Conservation (phyloP, 2,113 vertebrate species). For the Psittacula cyanocephala region DNA sequence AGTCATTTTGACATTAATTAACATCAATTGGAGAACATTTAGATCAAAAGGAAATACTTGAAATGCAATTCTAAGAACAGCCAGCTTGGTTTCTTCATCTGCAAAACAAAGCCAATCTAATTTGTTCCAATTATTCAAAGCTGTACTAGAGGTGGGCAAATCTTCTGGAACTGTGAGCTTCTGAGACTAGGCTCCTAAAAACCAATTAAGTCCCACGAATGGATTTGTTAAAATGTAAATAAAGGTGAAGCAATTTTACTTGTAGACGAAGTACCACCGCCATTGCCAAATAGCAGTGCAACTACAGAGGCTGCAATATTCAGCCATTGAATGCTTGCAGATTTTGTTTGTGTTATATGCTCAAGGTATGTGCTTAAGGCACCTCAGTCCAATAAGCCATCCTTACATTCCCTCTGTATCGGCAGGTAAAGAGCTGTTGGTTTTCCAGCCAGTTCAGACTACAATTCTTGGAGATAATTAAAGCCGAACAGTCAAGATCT, state of each 20-base stretch:
- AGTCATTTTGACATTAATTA: conserved; percentile 68
- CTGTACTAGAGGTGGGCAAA: neutral
- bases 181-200: neutral
- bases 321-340: neutral
- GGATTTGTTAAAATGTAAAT: neutral
- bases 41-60: conserved; percentile 67
- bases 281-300: neutral
- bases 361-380: neutral
- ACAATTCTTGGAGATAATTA: neutral
- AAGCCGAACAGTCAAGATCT: neutral
- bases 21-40: conserved; percentile 33
- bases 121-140: conserved; percentile 31
- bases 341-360: neutral
- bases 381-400: neutral
- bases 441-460: neutral
- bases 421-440: neutral
- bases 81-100: neutral
- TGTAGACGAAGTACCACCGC: neutral
- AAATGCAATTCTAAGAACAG: conserved; percentile 22
- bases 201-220: neutral
- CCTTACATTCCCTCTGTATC: neutral
- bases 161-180: neutral
- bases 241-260: neutral
- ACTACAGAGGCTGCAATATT: neutral
- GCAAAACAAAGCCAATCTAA: neutral